Base-by-base conservation (phyloP, 2,888 invertebrate species). In the Drosophila atroscutellata region DNA sequence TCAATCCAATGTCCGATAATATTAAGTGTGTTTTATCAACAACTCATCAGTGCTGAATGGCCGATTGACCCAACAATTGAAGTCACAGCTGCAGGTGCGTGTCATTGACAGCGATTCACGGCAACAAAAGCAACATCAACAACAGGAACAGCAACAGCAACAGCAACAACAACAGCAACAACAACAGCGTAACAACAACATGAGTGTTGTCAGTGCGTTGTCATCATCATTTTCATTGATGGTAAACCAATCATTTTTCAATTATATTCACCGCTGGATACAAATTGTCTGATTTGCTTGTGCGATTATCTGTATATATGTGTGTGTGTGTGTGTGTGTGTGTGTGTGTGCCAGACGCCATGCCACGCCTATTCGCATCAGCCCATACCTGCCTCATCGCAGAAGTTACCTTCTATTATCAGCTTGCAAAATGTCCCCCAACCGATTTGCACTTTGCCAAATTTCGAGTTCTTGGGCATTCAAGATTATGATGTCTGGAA, bases 241-340 rank as follows among this genome's bases (percentile, higher is more conserved):
- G 89, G 89, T 75, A 89, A 84, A 83, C 87, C 89, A 89, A 89
- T 87, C 89, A 87, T 87, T 87, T 87, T 87, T 87, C 87, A 87
- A 87, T 87, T 87, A 87, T 85, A 81, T 80, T 89, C 87, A 68
- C 87, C 85, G 87, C 87, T 85, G 87, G 87, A 86, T 87, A 89
- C 87, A 89, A 89, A 87, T 89, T 87, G 89, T 87, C 87, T 89
- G 89, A 87, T 86, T 86, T 86, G 83, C 78, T 75, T 77, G 68
- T 75, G 69, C 74, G 59, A 52, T 59, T 54, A 60, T 67, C 28
- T 24, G 50, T 39, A 37, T 39, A 26, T 24, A 20, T 13, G 11
- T 18, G 20, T 26, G 26, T 26, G 26, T 26, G 26, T 24, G 20
- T 8, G 30, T 26, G 26, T 24, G 20, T 8, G 30, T 13, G 20